Base-by-base conservation (phyloP, 2,797 vertebrate species). In the Arnoldichthys spilopterus region DNA sequence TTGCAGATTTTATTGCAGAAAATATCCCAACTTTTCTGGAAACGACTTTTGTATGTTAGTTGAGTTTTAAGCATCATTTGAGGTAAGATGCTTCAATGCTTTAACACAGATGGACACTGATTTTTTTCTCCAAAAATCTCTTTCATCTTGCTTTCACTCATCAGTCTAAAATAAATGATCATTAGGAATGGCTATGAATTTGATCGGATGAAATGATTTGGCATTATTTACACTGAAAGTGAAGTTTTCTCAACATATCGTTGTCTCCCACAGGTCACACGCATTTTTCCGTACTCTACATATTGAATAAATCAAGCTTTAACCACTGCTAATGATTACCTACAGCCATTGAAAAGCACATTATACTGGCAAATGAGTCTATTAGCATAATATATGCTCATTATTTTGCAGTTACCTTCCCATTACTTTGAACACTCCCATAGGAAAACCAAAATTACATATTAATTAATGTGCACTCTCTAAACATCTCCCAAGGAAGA, bases 321-420 rank as follows among this genome's bases (percentile, higher is more conserved):
- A 54, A 54, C 18, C 47, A 71, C 49, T 71, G 30, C 37, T 53
- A 54, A 34, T 37, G 49, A 54, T 71, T 53, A 71, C 68, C 49
- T 45, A 24, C 63, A 43, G 30, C 24, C 68, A 71, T 5, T 53
- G 68, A 32, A 54, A 71, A 54, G 26, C 49, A 71, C 68, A 54
- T 71, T 71, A 71, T 49, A 71, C 47, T 71, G 49, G 68, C 68
- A 71, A 71, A 71, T 71, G 68, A 71, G 30, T 40, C 69, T 56
- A 54, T 72, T 72, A 22, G 51, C 69, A 72, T 56, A 72, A 56
- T 72, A 56, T 40, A 34, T n/a, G 40, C 51, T 72, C 32, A 40
- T 72, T 56, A 72, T 72, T 72, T 40, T 72, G 69, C 51, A 34
- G 69, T 72, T 72, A 56, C 51, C n/a, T n/a, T 49, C 20, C 30